These are phyloP conservation scores for Sarcophaga carnaria DNA, from an alignment of 2,888 invertebrate species.

Conservation along the genomic window DNA sequence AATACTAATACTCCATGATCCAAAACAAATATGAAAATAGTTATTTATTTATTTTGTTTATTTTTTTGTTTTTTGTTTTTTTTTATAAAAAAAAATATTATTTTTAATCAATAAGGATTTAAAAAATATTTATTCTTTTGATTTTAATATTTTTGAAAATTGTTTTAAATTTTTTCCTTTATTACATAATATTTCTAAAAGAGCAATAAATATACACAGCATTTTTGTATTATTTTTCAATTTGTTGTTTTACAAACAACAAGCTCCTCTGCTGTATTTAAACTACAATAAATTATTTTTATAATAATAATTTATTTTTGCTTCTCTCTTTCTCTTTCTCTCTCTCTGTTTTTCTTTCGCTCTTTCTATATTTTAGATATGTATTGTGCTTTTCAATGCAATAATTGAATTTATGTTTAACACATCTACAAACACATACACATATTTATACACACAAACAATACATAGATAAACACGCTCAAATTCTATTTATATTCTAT, in stretches of 20 bases:
- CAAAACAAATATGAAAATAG: too few relatives aligned
- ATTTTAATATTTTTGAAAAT: not conserved
- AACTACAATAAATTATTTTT: conserved; percentile 39
- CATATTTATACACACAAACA: not conserved
- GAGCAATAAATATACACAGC: not conserved
- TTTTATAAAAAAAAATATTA: too few relatives aligned
- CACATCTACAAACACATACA: not conserved
- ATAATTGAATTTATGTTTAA: conserved; percentile 12
- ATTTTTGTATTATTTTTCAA: not conserved
- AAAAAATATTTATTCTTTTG: not conserved
- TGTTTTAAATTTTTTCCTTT: too few relatives aligned
- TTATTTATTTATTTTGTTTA: too few relatives aligned
- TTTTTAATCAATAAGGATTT: not conserved
- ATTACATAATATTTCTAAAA: too few relatives aligned
- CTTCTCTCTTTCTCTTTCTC: too few relatives aligned
- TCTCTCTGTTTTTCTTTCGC: not conserved
- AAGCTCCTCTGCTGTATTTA: conserved; percentile 43
- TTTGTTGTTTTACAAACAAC: conserved; percentile 14
- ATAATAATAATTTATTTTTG: too few relatives aligned
- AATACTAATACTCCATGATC: too few relatives aligned
- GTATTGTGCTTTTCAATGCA: not conserved
- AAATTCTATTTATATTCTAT: not conserved
- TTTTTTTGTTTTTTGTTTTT: too few relatives aligned
- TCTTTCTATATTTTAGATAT: not conserved
- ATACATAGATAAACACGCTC: too few relatives aligned